Evolutionary conservation across 2,113 vertebrate species (phyloP), one percentile per base, ranked within the genome.

Genomic region (Stegastes partitus): DNA sequence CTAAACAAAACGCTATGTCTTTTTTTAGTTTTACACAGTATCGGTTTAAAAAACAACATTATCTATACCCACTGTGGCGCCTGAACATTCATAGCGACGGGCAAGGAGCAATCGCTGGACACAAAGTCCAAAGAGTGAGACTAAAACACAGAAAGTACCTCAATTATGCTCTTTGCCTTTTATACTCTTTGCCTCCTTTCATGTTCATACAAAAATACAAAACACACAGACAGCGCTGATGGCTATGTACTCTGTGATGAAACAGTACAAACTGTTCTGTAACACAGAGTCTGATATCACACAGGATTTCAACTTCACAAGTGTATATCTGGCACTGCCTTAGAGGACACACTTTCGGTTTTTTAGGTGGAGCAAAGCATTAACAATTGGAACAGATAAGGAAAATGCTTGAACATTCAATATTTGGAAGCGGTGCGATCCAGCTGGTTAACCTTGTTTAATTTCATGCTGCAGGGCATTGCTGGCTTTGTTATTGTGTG

Each of bases 231-330:
- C 47, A 74, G 19, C 23, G 23, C 39, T 56, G 19, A 18, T 45
- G 21, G 51, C 47, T 16, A 55, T 55, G 74, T 68, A 49, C 49
- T 78, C 3, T 28, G 23, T 34, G 21, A 26, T 22, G 16, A 61
- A 18, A 53, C 44, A 77, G 84, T 22, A 85, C 86, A 82, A 61
- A 68, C 47, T 56, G 82, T 87, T 75, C 82, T 76, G 22, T 61
- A 67, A 76, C 68, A 64, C 54, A 53, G 61, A n/a, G 19, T 49
- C 59, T 72, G 61, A 79, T 68, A 66, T 65, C 55, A 25, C 68
- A 57, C 14, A 2, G 21, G 64, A 63, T 42, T 69, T 21, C 2
- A 3, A 23, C 23, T 79, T 64, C 62, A 45, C 22, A 66, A 49
- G 51, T 57, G 57, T 58, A 59, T 34, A 65, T 74, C 53, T 79